Base-by-base conservation (phyloP, 2,113 vertebrate genomes). In the Theristicus caerulescens region DNA sequence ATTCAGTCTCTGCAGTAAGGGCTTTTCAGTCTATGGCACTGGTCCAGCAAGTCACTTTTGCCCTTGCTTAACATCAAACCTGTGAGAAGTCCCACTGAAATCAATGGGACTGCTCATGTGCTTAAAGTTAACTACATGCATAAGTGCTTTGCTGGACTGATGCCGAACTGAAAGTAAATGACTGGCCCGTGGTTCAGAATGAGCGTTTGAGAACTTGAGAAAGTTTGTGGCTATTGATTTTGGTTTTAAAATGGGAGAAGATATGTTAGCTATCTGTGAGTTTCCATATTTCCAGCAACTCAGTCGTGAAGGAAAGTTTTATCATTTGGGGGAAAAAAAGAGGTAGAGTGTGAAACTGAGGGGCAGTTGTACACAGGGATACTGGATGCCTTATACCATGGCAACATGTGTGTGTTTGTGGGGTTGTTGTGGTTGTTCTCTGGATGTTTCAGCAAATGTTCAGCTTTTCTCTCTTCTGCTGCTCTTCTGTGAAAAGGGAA, bases 111-210 rank as follows among this genome's bases (percentile, higher is more conserved):
- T 67, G 55, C 47, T 92, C 69, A 49, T 55, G 47, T 52, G 76
- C 69, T 86, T 62, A 42, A 82, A 64, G 70, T 46, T 72, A 73
- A 85, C 54, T 70, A n/a, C 62, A 46, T 0, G 17, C 2, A 0
- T n/a, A 86, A 97, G 87, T 95, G 77, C 66, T 95, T 94, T 93
- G 11, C 67, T 95, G 96, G 89, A 62, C 42, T 26, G 46, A 26
- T 69, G 93, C 86, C 46, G 15, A 88, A 27, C 18, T 26, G 5
- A 47, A 72, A 91, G 55, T n/a, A 36, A n/a, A 42, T 7, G 73
- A n/a, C 46, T 8, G 2, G 21, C 10, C 36, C 1, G 0, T 12
- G 21, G 58, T 59, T 91, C 44, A 40, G 70, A 82, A 36, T 2
- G 54, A 72, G 32, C 3, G 1, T 46, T 44, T 25, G 52, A 82